Evolutionary conservation across 1,140 invertebrate species (phyloP), one percentile per base, ranked within the genome.

Genomic region (Anagrus nilaparvatae): DNA sequence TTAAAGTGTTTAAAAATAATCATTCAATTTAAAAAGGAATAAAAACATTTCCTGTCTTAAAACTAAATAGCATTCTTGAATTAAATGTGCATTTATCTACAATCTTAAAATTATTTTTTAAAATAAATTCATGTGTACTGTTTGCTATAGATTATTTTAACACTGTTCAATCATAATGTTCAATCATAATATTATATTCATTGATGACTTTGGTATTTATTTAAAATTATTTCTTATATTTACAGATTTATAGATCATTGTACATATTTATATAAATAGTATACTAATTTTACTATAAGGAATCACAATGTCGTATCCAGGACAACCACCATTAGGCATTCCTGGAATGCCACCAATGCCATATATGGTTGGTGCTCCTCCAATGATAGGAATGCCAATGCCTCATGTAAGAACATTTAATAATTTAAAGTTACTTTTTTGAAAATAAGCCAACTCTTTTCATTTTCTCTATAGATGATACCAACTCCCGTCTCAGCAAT

Each of bases 261-360:
- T n/a, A n/a, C n/a, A n/a, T n/a, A n/a, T n/a, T n/a, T n/a, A n/a
- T n/a, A n/a, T n/a, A n/a, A n/a, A n/a, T n/a, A n/a, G n/a, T n/a
- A n/a, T n/a, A n/a, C n/a, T n/a, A n/a, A n/a, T n/a, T n/a, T n/a
- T n/a, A n/a, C n/a, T n/a, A n/a, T n/a, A n/a, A n/a, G n/a, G n/a
- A 13, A 29, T 2, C 9, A 53, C 30, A 30, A 69, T 69, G 66
- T 69, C 66, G 30, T 69, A 69, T 51, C 66, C 66, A 42, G 66
- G 66, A 39, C 66, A 69, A 41, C 63, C 66, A 21, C 66, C 66
- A 4, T 59, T 69, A 58, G 66, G 65, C 24, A 67, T 67, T 28
- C 66, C 66, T 25, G 65, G 66, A 10, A 69, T 69, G 61, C 65
- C 66, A n/a, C 61, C 63, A 5, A 67, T 67, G 65, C 60, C 64